Base-by-base conservation (phyloP, 2,888 invertebrate genomes). In the Platerodrilus igneus region DNA sequence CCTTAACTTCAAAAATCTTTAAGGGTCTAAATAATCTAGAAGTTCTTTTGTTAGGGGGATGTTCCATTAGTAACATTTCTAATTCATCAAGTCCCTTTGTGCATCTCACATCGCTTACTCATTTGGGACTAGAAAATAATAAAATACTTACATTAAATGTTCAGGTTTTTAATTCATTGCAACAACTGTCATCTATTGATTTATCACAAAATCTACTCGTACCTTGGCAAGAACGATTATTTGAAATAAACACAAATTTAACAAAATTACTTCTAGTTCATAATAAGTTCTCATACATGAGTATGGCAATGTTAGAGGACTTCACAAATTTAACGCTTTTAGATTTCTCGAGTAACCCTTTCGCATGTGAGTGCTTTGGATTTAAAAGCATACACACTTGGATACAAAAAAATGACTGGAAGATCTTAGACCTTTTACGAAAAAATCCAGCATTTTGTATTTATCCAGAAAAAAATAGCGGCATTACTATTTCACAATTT, bases 251-350 rank as follows among this genome's bases (percentile, higher is more conserved):
- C 26, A 61, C 66, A 0, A 64, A 63, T 7, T 66, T 77, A 3
- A 52, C 52, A 7, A 64, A 56, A 18, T 38, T 78, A 2, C 63
- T 67, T 26, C 53, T 75, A n/a, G 67, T 63, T 4, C 69, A 73
- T 31, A 79, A 79, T 52, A 77, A 76, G 61, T 67, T 79, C 40
- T 69, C 73, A 11, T 71, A 72, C 49, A 69, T 78, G 16, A 74
- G 73, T 8, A 43, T 68, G 6, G 70, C 70, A n/a, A 78, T 79
- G 78, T 63, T 78, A 31, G 61, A 72, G 51, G 79, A 79, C 56
- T 72, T 78, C 18, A 60, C 61, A 18, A 70, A 67, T 45, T 57
- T 77, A 6, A 50, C 67, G 1, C 56, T 64, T 27, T 63, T 79
- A 14, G 68, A 76, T 41, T 45, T 78, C 3, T 67, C 68, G 57